Evolutionary conservation across 2,113 vertebrate genomes (phyloP).

Genomic region (Guaruba guarouba): DNA sequence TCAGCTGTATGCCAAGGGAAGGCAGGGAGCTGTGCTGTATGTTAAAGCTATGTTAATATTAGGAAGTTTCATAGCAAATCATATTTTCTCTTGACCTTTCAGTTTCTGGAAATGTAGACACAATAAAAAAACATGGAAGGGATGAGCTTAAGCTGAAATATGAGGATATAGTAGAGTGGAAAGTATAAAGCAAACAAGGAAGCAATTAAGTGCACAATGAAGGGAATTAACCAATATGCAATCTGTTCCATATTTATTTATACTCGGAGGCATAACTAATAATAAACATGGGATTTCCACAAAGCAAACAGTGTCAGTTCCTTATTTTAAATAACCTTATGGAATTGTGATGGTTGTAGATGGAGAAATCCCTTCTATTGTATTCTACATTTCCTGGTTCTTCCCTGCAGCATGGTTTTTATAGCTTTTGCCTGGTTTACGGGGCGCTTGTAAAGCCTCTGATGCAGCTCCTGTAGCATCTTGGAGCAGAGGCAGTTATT

Average conservation of each 20-base stretch:
- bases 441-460: background rate
- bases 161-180: background rate
- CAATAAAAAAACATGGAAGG: slow-evolving; percentile 39
- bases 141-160: slow-evolving; percentile 26
- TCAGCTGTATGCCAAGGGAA: background rate
- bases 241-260: slow-evolving; percentile 28
- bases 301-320: slow-evolving; percentile 12
- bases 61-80: slow-evolving; percentile 31
- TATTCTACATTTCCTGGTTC: rapidly evolving
- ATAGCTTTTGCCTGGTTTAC: background rate
- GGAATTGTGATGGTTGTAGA: background rate
- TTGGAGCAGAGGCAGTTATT: background rate
- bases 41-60: background rate
- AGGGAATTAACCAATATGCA: slow-evolving; percentile 36
- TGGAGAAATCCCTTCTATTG: background rate
- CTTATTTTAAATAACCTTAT: background rate
- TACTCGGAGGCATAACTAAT: slow-evolving; percentile 50
- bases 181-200: slow-evolving; percentile 53
- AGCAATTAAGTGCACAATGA: slow-evolving; percentile 49
- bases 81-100: slow-evolving; percentile 49
- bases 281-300: slow-evolving; percentile 52
- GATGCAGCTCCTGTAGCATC: background rate
- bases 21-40: background rate
- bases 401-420: background rate
- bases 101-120: slow-evolving; percentile 40